Evolutionary conservation across 37 sponge, comb jelly and placozoan species (phyloP).

Genomic region (Haliclona indistincta): DNA sequence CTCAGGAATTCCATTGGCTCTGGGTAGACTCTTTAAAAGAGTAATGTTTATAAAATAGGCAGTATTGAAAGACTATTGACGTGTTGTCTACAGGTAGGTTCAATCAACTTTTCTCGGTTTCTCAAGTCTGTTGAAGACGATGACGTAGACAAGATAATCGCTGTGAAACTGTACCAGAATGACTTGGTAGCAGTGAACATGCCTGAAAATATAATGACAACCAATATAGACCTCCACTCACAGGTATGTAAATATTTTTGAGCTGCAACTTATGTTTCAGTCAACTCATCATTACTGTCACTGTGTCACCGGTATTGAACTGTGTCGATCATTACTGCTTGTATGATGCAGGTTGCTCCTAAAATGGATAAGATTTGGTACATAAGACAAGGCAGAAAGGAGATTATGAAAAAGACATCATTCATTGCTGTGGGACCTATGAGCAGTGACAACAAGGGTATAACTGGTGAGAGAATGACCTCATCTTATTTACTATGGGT

Average conservation of each 20-base stretch:
- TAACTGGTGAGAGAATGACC: too few species aligned
- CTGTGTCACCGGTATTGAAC: too few species aligned
- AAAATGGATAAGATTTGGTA: too few species aligned
- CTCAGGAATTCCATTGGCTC: conserved; percentile 15
- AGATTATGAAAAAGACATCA: not conserved
- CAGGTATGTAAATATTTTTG: too few species aligned
- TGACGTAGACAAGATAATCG: not conserved
- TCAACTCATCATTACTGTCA: too few species aligned
- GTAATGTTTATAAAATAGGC: conserved; percentile 15
- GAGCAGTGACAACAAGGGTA: too few species aligned
- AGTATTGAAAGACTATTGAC: conserved; percentile 22
- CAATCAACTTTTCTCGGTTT: conserved; percentile 28
- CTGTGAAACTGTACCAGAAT: not conserved
- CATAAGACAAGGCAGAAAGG: too few species aligned
- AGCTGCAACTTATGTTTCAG: too few species aligned
- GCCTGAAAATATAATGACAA: conserved; percentile 31
- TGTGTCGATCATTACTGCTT: too few species aligned
- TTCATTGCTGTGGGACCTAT: not conserved
- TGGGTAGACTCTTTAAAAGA: conserved; percentile 24
- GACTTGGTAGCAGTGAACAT: conserved; percentile 6
- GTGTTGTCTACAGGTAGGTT: conserved; percentile 17
- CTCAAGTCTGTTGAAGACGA: conserved; percentile 7
- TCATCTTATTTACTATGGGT: too few species aligned
- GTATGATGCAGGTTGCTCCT: too few species aligned
- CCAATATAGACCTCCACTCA: conserved; percentile 3